Evolutionary conservation across 2,797 vertebrate species (phyloP).

Genomic region (Tauraco hartlaubi): DNA sequence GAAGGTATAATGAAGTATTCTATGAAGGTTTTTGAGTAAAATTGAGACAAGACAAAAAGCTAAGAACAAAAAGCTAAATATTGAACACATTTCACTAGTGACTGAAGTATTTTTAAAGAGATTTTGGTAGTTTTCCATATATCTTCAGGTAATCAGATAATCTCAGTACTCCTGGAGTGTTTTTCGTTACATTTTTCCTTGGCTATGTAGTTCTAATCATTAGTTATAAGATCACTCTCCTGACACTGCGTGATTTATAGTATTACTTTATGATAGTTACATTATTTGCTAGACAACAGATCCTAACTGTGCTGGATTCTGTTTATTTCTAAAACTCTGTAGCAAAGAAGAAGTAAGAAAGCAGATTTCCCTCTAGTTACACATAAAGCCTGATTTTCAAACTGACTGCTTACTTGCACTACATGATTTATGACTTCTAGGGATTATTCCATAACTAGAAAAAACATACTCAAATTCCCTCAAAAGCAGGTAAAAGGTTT

Average conservation of each 20-base stretch:
- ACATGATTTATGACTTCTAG: neutral
- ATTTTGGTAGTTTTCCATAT: neutral
- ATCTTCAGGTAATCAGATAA: neutral
- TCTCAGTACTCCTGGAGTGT: neutral
- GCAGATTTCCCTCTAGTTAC: neutral
- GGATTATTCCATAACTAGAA: neutral
- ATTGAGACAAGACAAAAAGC: neutral
- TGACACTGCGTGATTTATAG: neutral
- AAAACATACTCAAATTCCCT: neutral
- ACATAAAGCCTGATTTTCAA: neutral
- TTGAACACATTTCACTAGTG: neutral
- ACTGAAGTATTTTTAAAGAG: neutral
- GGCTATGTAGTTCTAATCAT: neutral
- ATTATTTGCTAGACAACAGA: neutral
- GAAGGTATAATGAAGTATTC: neutral
- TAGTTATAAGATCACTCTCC: neutral
- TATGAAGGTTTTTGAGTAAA: neutral
- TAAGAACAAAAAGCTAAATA: neutral
- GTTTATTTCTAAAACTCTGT: neutral
- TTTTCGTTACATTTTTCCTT: conserved; percentile 5
- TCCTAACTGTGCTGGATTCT: neutral
- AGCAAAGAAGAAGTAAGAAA: neutral
- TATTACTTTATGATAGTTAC: neutral
- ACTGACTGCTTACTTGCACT: neutral
- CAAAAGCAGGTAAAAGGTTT: neutral